Base-by-base conservation (phyloP, 2,888 invertebrate genomes). In the Agriopis leucophaearia region DNA sequence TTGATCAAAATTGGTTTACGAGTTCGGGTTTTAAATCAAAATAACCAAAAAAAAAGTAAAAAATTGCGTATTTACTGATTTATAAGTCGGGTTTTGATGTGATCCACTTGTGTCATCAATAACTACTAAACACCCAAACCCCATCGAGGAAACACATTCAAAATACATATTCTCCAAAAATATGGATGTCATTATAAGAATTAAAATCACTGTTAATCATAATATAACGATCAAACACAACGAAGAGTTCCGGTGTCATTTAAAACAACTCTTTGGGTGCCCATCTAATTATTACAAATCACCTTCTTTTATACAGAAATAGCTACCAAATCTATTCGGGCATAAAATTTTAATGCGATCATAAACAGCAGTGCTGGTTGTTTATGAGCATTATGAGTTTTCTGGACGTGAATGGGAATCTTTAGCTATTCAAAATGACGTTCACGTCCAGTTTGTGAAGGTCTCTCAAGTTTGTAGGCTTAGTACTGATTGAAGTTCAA, bases 241-340 rank as follows among this genome's bases (percentile, higher is more conserved):
- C 54, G 69, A 74, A 59, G 67, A 80, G 75, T 79, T 82, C 82
- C 82, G 81, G 83, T 76, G 74, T 71, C 77, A 78, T 77, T 78
- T 78, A 77, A 77, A 83, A 68, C 73, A 72, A 86, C 90, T 89
- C 89, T 88, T 89, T 83, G 80, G 72, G 40, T 18, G 42, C 48
- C 71, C 73, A 73, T 79, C 82, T 90, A 90, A 92, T 91, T 89
- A 91, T 88, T 88, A 91, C 88, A 88, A 90, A 91, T 90, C 83
- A 82, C 86, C 71, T 66, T 69, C 73, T 69, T 72, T 70, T 67
- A 66, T 55, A 73, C 75, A 65, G 64, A 73, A 78, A 76, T 76
- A 82, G 79, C 85, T 77, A 79, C 68, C 65, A 83, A 88, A 84
- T 74, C 80, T 79, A 83, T 81, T 83, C 80, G 73, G 75, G 81